phyloP scores from a whole-genome alignment of 2,888 invertebrate genomes.

The Nephrotoma guestfalica region DNA sequence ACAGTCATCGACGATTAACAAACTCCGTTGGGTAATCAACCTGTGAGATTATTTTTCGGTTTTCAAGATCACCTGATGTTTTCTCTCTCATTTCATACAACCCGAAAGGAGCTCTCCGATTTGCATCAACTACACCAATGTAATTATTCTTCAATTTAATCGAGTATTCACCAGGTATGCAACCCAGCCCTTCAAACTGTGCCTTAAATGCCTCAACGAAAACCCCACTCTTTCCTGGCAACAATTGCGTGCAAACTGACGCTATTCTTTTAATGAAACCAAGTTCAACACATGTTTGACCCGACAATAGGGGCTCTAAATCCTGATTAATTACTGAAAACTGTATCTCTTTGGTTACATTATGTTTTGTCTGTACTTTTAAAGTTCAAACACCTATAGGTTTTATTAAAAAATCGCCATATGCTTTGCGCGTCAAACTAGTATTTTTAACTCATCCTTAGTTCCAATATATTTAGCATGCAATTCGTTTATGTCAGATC shows the following conservation, averaged over 20 bases:
- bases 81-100: neutral
- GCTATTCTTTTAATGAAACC: neutral
- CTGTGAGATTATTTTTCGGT: constrained; percentile 13
- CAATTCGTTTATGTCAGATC: neutral
- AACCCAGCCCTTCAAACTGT: neutral
- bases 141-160: neutral
- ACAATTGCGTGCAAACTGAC: neutral
- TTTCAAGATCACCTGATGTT: constrained; percentile 5
- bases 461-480: too few species aligned
- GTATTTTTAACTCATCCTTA: too few species aligned
- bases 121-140: neutral
- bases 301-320: neutral
- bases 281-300: neutral
- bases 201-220: neutral
- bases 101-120: neutral
- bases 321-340: neutral
- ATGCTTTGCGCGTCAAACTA: too few species aligned
- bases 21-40: constrained; percentile 15
- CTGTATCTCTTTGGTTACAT: neutral
- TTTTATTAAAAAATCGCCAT: too few species aligned
- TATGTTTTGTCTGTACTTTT: too few species aligned
- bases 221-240: neutral
- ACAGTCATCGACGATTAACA: constrained; percentile 16
- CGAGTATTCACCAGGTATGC: neutral
- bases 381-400: too few species aligned